Evolutionary conservation across 1,140 invertebrate genomes (phyloP).

Genomic region (Meteorus sp.): DNA sequence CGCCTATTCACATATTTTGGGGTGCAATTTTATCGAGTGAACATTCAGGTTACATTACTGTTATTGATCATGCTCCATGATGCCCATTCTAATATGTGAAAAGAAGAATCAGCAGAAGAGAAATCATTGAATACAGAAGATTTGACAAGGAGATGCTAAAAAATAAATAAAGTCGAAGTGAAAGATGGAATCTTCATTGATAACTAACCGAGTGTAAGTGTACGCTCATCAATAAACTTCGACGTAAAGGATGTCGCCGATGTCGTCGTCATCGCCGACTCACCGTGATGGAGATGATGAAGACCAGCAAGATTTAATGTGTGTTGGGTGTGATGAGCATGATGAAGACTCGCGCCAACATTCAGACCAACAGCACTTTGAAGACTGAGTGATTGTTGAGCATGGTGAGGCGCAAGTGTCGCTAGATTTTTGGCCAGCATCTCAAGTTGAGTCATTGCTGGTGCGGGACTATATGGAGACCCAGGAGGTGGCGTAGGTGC

Average conservation of each 20-base stretch:
- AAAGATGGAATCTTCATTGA: slow-evolving; percentile 9
- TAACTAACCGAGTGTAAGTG: slow-evolving; percentile 33
- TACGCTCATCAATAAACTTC: slow-evolving; percentile 33
- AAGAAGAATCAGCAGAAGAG: neutral
- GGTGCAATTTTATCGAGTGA: too few relatives aligned
- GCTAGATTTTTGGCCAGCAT: slow-evolving; percentile 61
- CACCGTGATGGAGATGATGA: slow-evolving; percentile 56
- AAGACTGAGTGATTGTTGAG: slow-evolving; percentile 51
- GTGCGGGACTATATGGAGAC: slow-evolving; percentile 70
- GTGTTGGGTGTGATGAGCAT: slow-evolving; percentile 54
- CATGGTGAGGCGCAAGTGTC: slow-evolving; percentile 45
- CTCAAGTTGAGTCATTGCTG: slow-evolving; percentile 63
- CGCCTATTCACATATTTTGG: too few relatives aligned
- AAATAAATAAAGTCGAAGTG: neutral
- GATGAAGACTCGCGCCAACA: slow-evolving; percentile 49
- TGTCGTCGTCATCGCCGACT: slow-evolving; percentile 35
- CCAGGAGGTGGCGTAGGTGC: slow-evolving; percentile 69
- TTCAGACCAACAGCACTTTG: slow-evolving; percentile 54
- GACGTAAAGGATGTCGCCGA: slow-evolving; percentile 33
- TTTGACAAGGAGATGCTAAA: neutral
- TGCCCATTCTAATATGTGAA: too few relatives aligned
- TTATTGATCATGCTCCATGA: too few relatives aligned
- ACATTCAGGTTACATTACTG: too few relatives aligned
- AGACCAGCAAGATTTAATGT: slow-evolving; percentile 53
- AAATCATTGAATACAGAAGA: neutral